Conservation (phyloP, 2,888 invertebrate genomes). For the Dioctria linearis region DNA sequence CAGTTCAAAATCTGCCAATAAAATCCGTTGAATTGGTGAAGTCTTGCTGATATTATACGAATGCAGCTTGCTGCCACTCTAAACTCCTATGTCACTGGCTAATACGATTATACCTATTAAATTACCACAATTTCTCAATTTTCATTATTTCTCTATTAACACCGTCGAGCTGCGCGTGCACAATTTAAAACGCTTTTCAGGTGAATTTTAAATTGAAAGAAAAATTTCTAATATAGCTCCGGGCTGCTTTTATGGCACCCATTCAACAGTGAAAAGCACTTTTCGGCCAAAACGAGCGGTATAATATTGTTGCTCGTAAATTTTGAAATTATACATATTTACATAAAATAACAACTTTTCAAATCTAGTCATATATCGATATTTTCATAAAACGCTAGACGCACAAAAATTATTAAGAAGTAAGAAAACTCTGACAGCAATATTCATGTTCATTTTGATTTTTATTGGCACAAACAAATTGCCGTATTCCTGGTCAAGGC, state of each 20-base stretch:
- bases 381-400: not conserved
- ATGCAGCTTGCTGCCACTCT: not conserved
- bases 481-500: conserved; percentile 29
- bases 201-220: no score
- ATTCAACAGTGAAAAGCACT: not conserved
- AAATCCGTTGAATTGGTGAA: not conserved
- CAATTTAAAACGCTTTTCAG: no score
- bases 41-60: not conserved
- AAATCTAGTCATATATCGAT: not conserved
- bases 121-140: conserved; percentile 2
- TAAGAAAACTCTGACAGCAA: conserved; percentile 18
- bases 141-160: conserved; percentile 36
- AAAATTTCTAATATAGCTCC: no score
- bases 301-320: not conserved
- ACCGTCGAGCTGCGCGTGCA: not conserved
- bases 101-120: not conserved
- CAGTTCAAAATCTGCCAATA: no score
- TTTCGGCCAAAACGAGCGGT: not conserved
- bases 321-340: not conserved
- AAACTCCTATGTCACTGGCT: not conserved
- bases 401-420: not conserved
- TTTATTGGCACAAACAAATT: conserved; percentile 28
- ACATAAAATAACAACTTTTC: not conserved
- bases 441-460: conserved; percentile 7
- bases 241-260: no score